A percentile compares a stretch with the other conserved stretches of the same genome.
phyloP scores from a whole-genome alignment of 2,888 invertebrate species.

The Adelphocoris suturalis region DNA sequence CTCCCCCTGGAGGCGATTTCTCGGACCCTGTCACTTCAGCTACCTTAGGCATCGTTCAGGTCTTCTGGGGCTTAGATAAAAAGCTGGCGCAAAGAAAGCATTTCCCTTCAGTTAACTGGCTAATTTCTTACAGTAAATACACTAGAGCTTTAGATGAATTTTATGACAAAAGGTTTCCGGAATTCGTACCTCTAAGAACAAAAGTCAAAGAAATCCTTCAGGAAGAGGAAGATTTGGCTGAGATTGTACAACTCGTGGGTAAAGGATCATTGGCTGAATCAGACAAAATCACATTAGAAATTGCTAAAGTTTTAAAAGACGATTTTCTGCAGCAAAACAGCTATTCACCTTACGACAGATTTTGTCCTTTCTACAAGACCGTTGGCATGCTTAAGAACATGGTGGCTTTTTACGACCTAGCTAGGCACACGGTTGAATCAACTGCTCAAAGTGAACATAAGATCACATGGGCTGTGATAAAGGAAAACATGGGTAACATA shows the following conservation, averaged over 20 bases:
- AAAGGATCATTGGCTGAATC: slow-evolving; percentile 99
- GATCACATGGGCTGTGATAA: slow-evolving; percentile 98
- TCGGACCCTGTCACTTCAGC: slow-evolving; percentile 99
- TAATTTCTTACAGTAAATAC: slow-evolving; percentile 99
- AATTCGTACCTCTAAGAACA: slow-evolving; percentile 97
- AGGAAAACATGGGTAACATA: slow-evolving; percentile 97
- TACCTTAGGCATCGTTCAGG: slow-evolving; percentile 99
- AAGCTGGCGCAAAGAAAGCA: slow-evolving; percentile 99
- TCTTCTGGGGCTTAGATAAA: slow-evolving; percentile 99
- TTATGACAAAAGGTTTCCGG: slow-evolving; percentile 98
- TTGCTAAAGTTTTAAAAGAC: slow-evolving; percentile 98
- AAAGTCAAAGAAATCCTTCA: slow-evolving; percentile 97
- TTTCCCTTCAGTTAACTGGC: slow-evolving; percentile 99
- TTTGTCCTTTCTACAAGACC: slow-evolving; percentile 99
- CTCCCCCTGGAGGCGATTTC: slow-evolving; percentile 99
- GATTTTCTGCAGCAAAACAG: slow-evolving; percentile 99
- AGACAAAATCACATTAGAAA: slow-evolving; percentile 99
- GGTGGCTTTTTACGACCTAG: slow-evolving; percentile 98
- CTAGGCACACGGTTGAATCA: slow-evolving; percentile 97
- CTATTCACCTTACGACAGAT: slow-evolving; percentile 95
- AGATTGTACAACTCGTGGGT: slow-evolving; percentile 99
- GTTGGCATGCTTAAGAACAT: slow-evolving; percentile 99
- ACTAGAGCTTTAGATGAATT: slow-evolving; percentile 98
- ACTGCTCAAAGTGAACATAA: slow-evolving; percentile 99
- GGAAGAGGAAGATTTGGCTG: slow-evolving; percentile 99